Conservation (phyloP, 2,113 vertebrate genomes). For the Prunella fulvescens region DNA sequence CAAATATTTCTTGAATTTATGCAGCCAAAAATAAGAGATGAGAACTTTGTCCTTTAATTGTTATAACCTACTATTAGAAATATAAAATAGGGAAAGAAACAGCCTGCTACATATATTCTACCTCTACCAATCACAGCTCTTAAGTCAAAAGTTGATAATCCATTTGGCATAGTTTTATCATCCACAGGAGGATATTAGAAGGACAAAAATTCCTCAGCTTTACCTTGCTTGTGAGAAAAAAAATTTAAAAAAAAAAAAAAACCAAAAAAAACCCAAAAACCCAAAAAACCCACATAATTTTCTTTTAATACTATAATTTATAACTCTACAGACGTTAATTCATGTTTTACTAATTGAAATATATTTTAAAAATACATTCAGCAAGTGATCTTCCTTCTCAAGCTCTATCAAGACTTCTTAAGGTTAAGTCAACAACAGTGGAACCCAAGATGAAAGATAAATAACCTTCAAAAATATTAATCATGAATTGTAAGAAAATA, state of each 20-base stretch:
- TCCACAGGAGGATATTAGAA: not conserved
- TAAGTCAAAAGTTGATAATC: not conserved
- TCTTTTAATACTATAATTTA: not conserved
- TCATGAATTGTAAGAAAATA: not conserved
- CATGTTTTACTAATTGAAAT: not conserved
- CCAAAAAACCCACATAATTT: not conserved
- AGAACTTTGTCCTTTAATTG: not conserved
- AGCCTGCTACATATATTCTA: not conserved
- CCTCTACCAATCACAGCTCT: not conserved
- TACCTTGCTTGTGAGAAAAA: not conserved
- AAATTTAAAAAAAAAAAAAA: too few species aligned
- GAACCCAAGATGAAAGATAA: slow-evolving; percentile 33
- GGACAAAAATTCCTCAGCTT: not conserved
- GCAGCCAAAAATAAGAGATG: not conserved
- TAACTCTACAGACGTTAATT: not conserved
- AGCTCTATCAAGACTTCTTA: not conserved
- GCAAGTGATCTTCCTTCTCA: not conserved
- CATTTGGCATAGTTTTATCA: not conserved
- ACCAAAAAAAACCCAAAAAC: too few species aligned
- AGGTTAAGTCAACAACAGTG: not conserved
- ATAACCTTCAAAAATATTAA: slow-evolving; percentile 40
- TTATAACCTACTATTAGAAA: not conserved
- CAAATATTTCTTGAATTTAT: not conserved
- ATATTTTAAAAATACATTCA: not conserved
- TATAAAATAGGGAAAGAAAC: not conserved